Percentiles rank a stretch among this genome's conserved stretches.
Evolutionary conservation across 2,797 vertebrate species (phyloP).

Genomic region (Microtus agrestis): DNA sequence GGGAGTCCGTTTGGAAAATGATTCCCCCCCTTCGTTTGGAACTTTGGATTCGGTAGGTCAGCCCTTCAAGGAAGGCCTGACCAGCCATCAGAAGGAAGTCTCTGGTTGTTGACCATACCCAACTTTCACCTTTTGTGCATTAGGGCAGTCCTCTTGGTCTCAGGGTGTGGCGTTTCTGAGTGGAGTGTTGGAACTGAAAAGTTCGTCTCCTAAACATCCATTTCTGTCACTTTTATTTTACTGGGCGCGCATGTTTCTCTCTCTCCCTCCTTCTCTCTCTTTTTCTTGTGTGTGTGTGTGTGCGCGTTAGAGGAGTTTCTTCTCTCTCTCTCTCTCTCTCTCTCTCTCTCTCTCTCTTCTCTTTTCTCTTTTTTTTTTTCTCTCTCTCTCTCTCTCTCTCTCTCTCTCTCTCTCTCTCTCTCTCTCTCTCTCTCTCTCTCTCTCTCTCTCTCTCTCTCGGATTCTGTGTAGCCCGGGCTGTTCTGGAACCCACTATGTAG

Average conservation of each 20-base stretch:
- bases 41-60: slow-evolving; percentile 62
- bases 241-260: too few species aligned
- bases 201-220: neutral
- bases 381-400: too few species aligned
- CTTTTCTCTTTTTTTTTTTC: too few species aligned
- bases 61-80: neutral
- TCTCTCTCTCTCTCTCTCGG: neutral
- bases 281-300: neutral
- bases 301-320: neutral
- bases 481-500: neutral
- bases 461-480: neutral
- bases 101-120: slow-evolving; percentile 21
- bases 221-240: slow-evolving; percentile 42
- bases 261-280: accelerated
- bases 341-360: too few species aligned
- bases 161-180: slow-evolving; percentile 22
- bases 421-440: too few species aligned
- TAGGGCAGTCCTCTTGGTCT: neutral
- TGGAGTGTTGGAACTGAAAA: neutral
- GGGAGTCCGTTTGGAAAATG: slow-evolving; percentile 27
- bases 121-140: slow-evolving; percentile 41
- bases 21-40: neutral
- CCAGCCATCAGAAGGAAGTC: neutral
- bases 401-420: too few species aligned
- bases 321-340: neutral